Percentiles rank a stretch among this genome's conserved stretches.
phyloP scores from a whole-genome alignment of 2,888 invertebrate genomes.

The Apeira syringaria region DNA sequence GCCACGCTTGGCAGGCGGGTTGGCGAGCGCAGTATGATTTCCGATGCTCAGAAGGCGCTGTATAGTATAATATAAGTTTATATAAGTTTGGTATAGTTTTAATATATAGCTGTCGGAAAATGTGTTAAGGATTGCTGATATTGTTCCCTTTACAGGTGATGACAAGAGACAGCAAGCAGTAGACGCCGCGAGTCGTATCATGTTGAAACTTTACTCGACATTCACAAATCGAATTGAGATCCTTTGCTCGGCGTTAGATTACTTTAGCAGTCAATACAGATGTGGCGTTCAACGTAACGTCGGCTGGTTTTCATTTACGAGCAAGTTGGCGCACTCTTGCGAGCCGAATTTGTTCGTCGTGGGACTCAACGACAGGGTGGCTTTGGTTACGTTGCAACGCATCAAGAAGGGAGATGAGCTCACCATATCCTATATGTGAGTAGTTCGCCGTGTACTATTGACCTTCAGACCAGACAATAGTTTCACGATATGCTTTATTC shows the following conservation, averaged over 20 bases:
- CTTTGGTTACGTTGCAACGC: constrained; percentile 12
- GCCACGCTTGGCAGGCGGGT: too few relatives aligned
- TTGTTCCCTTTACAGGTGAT: neutral
- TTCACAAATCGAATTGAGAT: constrained; percentile 13
- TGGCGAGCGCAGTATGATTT: too few relatives aligned
- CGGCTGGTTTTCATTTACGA: constrained; percentile 24
- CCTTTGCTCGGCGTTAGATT: constrained; percentile 3
- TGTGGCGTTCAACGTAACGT: neutral
- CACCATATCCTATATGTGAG: constrained; percentile 48
- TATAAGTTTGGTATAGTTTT: too few relatives aligned
- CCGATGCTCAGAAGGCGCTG: too few relatives aligned
- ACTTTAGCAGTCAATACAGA: neutral
- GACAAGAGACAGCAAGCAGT: constrained; percentile 5
- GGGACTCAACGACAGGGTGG: constrained; percentile 15
- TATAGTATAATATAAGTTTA: too few relatives aligned
- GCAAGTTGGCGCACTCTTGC: constrained; percentile 25
- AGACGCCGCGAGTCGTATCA: constrained; percentile 15
- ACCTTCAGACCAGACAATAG: too few relatives aligned
- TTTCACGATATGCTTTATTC: too few relatives aligned
- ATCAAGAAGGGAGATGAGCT: constrained; percentile 48
- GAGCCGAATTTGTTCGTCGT: constrained; percentile 30
- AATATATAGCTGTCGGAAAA: too few relatives aligned
- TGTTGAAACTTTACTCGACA: constrained; percentile 12
- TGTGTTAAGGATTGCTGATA: too few relatives aligned
- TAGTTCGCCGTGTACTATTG: too few relatives aligned